Evolutionary conservation across 2,888 invertebrate species (phyloP), one percentile per base, ranked within the genome.

Genomic region (Hydrotaea cyrtoneurina): DNA sequence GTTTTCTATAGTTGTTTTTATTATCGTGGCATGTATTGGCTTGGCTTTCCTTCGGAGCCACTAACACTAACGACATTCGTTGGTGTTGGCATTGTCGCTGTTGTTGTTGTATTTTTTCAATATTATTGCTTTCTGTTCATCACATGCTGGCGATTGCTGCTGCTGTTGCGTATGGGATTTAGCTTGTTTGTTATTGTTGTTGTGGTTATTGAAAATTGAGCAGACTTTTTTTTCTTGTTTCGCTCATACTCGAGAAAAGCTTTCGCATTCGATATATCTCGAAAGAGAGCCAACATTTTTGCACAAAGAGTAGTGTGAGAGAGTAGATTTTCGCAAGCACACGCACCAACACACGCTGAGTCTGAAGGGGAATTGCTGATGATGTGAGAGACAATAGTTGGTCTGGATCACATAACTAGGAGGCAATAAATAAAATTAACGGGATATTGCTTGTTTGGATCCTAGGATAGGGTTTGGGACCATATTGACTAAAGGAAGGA

Each of bases 1-100:
- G 75, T 82, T 87, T 87, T 78, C 75, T 83, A 72, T 74, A 85
- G 78, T 87, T 69, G 87, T 82, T 86, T 82, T 87, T 81, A 57
- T 74, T 82, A n/a, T 77, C 79, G n/a, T n/a, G n/a, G 26, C 75
- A 55, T 66, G 62, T 78, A 79, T 83, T 83, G 83, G 80, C 71
- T 83, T 83, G 83, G 80, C 71, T 78, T 78, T 82, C 77, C 57
- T 75, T 66, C 43, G 66, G 43, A 39, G 78, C 26, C 62, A 62
- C 62, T 31, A 62, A 62, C 31, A 62, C 72, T 80, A 17, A 23
- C 39, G 13, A n/a, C 11, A 0, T 23, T 15, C 36, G 43, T 72
- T 50, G 21, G 11, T 78, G 76, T 64, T 43, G 36, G 39, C 43
- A 21, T 19, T 76, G 57, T 73, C 78, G 71, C 78, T 80, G 74